Percentiles rank a stretch among this genome's conserved stretches.
Conservation (phyloP, 2,113 vertebrate species). For the Etia nguti region DNA sequence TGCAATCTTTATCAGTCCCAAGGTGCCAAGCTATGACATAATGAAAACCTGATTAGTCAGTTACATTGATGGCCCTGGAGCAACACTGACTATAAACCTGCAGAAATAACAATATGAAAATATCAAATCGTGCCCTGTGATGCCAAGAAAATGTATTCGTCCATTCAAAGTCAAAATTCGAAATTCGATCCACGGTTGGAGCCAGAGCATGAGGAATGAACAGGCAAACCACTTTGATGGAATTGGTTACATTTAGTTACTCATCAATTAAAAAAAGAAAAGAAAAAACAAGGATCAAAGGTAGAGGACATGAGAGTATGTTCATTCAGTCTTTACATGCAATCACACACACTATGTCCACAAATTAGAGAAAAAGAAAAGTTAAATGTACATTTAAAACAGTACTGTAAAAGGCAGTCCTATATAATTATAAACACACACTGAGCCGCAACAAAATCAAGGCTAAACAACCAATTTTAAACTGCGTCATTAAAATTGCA, state of each 20-base stretch:
- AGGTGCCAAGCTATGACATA: neutral
- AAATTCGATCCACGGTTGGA: accelerated
- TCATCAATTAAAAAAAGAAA: neutral
- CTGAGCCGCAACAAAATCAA: neutral
- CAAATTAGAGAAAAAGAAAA: neutral
- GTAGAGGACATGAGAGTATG: neutral
- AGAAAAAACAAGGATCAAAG: neutral
- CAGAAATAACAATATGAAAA: neutral
- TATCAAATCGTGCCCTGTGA: neutral
- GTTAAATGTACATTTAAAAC: neutral
- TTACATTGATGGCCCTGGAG: neutral
- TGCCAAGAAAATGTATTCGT: accelerated
- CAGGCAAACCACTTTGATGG: neutral
- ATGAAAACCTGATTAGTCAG: neutral
- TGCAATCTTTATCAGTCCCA: neutral
- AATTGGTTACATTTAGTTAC: neutral
- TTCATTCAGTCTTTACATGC: neutral
- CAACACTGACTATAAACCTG: neutral
- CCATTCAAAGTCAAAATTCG: neutral
- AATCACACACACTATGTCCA: neutral
- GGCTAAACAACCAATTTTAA: neutral
- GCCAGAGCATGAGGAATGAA: neutral
- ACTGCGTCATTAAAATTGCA: neutral
- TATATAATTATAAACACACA: neutral
- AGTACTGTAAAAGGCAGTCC: neutral